Percentiles rank a stretch among this genome's conserved stretches.
These are phyloP conservation scores for Parnassius apollo DNA, from an alignment of 2,888 invertebrate genomes.

Conservation along the genomic window DNA sequence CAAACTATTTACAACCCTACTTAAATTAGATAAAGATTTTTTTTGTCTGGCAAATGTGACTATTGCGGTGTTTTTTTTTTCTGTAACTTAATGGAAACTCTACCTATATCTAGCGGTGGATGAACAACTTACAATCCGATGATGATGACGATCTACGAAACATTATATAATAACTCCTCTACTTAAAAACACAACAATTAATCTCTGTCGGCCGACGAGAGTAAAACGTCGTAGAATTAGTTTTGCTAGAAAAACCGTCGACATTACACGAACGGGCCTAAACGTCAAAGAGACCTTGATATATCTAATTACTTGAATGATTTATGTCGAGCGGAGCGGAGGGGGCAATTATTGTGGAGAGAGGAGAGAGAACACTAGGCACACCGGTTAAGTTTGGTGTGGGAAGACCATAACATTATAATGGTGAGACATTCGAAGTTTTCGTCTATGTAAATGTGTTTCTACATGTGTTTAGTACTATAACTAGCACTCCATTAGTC, in stretches of 20 bases:
- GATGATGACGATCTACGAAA: background rate
- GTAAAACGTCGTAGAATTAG: constrained; percentile 13
- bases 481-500: too few species aligned
- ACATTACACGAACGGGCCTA: constrained; percentile 29
- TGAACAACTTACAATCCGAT: background rate
- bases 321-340: constrained; percentile 53
- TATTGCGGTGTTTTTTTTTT: too few species aligned
- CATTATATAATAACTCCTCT: constrained; percentile 1
- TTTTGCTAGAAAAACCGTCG: constrained; percentile 25
- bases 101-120: too few species aligned
- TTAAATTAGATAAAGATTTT: too few species aligned
- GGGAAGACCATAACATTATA: constrained; percentile 1
- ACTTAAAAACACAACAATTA: constrained; percentile 15
- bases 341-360: constrained; percentile 51
- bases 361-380: constrained; percentile 47
- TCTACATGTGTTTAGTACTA: too few species aligned
- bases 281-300: constrained; percentile 42
- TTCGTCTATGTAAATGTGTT: too few species aligned
- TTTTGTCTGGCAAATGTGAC: too few species aligned
- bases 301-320: constrained; percentile 57
- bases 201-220: constrained; percentile 21
- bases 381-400: constrained; percentile 36
- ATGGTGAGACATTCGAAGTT: background rate
- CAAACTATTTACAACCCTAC: too few species aligned
- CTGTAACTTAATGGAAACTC: too few species aligned